A percentile compares a stretch with the other conserved stretches of the same genome.
Evolutionary conservation across 2,797 vertebrate species (phyloP).

Genomic region (Sebastes umbrosus): DNA sequence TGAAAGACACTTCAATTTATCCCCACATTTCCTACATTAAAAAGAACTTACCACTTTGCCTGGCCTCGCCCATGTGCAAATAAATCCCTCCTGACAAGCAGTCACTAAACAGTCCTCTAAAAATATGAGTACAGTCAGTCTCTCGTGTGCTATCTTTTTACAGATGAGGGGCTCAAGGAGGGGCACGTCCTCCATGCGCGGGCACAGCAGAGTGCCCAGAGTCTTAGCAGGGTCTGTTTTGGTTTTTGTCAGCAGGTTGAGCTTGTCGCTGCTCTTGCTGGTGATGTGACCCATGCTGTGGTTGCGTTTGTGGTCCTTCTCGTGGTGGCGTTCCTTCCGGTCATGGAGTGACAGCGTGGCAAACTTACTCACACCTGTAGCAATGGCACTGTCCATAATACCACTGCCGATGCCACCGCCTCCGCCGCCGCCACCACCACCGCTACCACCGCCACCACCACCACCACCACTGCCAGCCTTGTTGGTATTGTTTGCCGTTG

Average conservation of each 20-base stretch:
- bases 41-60: conserved; percentile 98
- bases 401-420: conserved; percentile 48
- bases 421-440: neutral
- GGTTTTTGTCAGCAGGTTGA: conserved; percentile 94
- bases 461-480: neutral
- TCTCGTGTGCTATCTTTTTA: conserved; percentile 99
- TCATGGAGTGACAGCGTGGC: conserved; percentile 96
- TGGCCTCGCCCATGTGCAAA: conserved; percentile 99
- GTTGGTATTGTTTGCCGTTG: conserved; percentile 88
- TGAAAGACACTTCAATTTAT: conserved; percentile 35
- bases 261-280: conserved; percentile 99
- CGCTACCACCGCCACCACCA: neutral
- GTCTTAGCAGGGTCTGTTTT: conserved; percentile 96
- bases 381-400: conserved; percentile 90
- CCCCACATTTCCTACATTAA: conserved; percentile 67
- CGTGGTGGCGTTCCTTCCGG: conserved; percentile 95
- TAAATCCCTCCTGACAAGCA: conserved; percentile 99
- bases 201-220: conserved; percentile 94
- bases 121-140: conserved; percentile 98
- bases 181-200: conserved; percentile 97
- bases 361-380: conserved; percentile 94
- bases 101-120: conserved; percentile 99
- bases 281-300: conserved; percentile 99
- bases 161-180: conserved; percentile 98
- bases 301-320: conserved; percentile 98